Base-by-base conservation (phyloP, 2,888 invertebrate species). In the Mycalesis mineus region DNA sequence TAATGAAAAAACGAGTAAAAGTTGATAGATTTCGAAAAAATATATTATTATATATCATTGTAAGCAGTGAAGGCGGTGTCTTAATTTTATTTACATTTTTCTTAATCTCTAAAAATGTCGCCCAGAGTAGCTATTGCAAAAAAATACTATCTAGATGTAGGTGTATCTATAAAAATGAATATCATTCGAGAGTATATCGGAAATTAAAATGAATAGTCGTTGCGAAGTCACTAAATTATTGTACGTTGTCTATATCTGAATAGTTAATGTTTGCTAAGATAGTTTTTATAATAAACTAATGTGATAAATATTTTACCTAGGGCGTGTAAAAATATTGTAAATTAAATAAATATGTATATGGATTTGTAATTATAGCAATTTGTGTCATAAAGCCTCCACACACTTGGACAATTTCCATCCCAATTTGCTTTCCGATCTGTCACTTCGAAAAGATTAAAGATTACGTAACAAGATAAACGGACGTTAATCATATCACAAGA, bases 211-310 rank as follows among this genome's bases (percentile, higher is more conserved):
- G 49, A 55, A 63, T 67, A 68, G 79, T 74, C 69, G 73, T 77
- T 77, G 75, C 65, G 68, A 70, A 84, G 85, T 87, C 84, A 86
- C 80, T 84, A 84, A 84, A 81, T 81, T 83, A 84, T 83, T 80
- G 74, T 77, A 77, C 71, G 76, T 81, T 79, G 74, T 77, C 72
- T 75, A 42, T 52, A 42, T 42, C 33, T 36, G 36, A 39, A 39
- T 52, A 75, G 73, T 78, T 76, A 74, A 69, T 73, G 73, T 77
- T 77, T 57, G 73, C 71, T 77, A 73, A 72, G 64, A 69, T 73
- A 71, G 73, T 65, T 73, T 72, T 69, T 67, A 78, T 78, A 75
- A 80, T 78, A 75, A 73, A 75, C 74, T 76, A 76, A 74, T 84
- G 84, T 84, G 84, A 84, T 84, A 84, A 80, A 75, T 77, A 77